A percentile compares a stretch with the other conserved stretches of the same genome.
Evolutionary conservation across 2,797 vertebrate genomes (phyloP).

Genomic region (Alectoris magna): DNA sequence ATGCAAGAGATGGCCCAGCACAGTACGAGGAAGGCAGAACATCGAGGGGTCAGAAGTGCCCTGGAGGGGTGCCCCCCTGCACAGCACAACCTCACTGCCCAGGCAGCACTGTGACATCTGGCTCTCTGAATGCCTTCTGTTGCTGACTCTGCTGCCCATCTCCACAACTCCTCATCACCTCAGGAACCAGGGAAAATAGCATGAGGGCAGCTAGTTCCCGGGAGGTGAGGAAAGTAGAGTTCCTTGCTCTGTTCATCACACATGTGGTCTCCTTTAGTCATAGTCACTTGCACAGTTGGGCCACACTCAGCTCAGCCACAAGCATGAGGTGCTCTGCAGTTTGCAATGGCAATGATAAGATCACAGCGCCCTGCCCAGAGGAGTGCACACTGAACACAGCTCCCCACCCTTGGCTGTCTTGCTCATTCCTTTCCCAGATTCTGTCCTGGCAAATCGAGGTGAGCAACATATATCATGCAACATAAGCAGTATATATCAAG

Average conservation of each 20-base stretch:
- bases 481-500: not conserved
- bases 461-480: not conserved
- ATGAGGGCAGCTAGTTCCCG: not conserved
- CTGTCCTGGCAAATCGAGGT: not conserved
- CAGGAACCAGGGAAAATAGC: not conserved
- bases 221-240: not conserved
- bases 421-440: not conserved
- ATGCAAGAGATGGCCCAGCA: not conserved
- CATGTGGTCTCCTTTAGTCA: not conserved
- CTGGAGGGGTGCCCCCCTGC: not conserved
- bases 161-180: not conserved
- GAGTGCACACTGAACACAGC: not conserved
- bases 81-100: not conserved
- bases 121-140: not conserved
- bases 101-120: not conserved
- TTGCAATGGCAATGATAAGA: not conserved
- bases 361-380: not conserved
- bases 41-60: not conserved
- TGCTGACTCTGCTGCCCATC: not conserved
- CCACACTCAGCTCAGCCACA: not conserved
- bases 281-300: not conserved
- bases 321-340: not conserved
- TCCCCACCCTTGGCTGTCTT: not conserved
- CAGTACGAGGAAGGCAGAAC: not conserved
- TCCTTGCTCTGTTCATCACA: not conserved